Conservation (phyloP, 2,797 vertebrate species). For the Enoplosus armatus region DNA sequence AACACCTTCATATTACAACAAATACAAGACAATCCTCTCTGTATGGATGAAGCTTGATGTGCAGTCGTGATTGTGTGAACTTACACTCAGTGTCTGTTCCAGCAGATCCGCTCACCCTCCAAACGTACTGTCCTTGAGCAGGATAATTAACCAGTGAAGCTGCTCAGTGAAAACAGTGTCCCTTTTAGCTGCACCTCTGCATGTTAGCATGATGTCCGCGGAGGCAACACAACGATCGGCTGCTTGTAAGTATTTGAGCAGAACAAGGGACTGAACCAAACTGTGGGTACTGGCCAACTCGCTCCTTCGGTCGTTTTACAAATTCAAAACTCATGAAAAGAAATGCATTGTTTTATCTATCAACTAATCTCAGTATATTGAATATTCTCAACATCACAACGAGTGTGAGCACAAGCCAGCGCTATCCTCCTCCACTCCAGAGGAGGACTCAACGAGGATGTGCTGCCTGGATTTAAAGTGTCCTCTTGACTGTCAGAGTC, state of each 20-base stretch:
- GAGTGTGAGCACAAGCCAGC: neutral
- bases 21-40: too few species aligned
- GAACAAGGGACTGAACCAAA: too few species aligned
- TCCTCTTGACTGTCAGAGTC: conserved; percentile 7
- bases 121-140: neutral
- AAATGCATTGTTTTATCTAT: neutral
- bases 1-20: too few species aligned
- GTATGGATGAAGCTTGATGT: neutral
- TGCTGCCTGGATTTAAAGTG: neutral
- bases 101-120: neutral
- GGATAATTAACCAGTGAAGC: conserved; percentile 1
- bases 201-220: too few species aligned
- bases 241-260: too few species aligned
- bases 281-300: too few species aligned
- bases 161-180: too few species aligned
- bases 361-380: neutral
- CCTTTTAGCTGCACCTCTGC: too few species aligned
- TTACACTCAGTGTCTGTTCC: conserved; percentile 3
- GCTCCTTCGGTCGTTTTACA: too few species aligned
- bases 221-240: too few species aligned
- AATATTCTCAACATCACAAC: neutral
- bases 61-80: conserved; percentile 2
- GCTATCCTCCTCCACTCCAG: neutral
- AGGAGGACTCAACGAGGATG: neutral
- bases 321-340: neutral